These are phyloP conservation scores for Coregonus ussuriensis DNA, from an alignment of 2,797 vertebrate species.

Conservation along the genomic window DNA sequence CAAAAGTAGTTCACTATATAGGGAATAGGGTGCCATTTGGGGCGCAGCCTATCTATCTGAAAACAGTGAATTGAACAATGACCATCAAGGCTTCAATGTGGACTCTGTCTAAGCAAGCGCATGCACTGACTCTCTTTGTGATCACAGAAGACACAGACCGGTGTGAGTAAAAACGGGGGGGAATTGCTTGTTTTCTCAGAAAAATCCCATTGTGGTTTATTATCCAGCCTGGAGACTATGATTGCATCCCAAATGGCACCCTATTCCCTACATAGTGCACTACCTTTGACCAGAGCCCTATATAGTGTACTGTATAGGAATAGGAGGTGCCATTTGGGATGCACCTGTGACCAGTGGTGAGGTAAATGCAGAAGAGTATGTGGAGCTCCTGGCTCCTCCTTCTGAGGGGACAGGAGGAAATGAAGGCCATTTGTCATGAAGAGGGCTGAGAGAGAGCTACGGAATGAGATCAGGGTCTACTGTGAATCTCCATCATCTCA, in stretches of 20 bases:
- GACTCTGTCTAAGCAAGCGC: not conserved
- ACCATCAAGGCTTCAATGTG: not conserved
- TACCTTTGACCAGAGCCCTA: too few relatives aligned
- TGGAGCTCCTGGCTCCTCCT: slow-evolving; percentile 49
- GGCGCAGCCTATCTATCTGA: not conserved
- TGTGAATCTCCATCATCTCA: slow-evolving; percentile 14
- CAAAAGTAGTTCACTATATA: too few relatives aligned
- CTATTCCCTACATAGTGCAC: too few relatives aligned
- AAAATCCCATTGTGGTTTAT: not conserved
- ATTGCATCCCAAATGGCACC: not conserved
- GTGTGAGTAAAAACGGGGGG: not conserved
- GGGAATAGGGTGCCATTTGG: too few relatives aligned
- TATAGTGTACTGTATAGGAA: too few relatives aligned
- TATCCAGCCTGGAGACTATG: not conserved
- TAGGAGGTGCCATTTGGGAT: too few relatives aligned
- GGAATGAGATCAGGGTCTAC: slow-evolving; percentile 51
- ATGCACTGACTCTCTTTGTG: not conserved
- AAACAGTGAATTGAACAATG: not conserved
- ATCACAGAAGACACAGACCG: not conserved
- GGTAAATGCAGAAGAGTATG: slow-evolving; percentile 52
- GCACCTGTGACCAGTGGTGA: too few relatives aligned
- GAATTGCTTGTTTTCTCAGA: not conserved
- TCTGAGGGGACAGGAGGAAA: slow-evolving; percentile 44
- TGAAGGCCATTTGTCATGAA: slow-evolving; percentile 52
- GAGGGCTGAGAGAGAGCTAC: slow-evolving; percentile 25